Evolutionary conservation across 1,140 invertebrate species (phyloP).

Genomic region (Atta texana): DNA sequence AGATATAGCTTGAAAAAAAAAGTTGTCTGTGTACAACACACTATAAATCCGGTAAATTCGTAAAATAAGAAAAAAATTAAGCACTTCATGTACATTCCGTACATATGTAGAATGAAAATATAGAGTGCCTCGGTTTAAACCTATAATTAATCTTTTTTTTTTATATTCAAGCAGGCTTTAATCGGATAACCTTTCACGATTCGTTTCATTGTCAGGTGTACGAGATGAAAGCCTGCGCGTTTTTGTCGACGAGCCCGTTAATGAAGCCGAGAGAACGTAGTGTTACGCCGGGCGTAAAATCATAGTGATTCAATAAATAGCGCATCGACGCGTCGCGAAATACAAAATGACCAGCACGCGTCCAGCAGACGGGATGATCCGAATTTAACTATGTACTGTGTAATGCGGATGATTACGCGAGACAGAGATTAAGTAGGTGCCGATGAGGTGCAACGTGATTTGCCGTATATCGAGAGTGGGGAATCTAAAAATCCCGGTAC

Average conservation of each 20-base stretch:
- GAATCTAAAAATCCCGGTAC: constrained; percentile 49
- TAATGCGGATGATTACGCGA: constrained; percentile 29
- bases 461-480: not conserved
- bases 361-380: constrained; percentile 45
- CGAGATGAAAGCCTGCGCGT: constrained; percentile 1
- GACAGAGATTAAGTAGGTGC: constrained; percentile 59
- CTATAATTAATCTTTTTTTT: not conserved
- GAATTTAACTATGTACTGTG: constrained; percentile 31
- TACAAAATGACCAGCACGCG: constrained; percentile 24
- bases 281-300: not conserved
- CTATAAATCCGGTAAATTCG: not conserved
- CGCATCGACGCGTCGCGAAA: constrained; percentile 18
- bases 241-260: constrained; percentile 8
- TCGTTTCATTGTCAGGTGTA: not conserved
- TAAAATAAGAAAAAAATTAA: not conserved
- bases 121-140: not conserved
- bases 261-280: not conserved
- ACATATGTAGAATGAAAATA: not conserved
- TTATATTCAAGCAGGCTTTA: not conserved
- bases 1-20: not conserved
- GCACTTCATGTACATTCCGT: not conserved
- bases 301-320: constrained; percentile 11
- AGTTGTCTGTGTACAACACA: not conserved
- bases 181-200: not conserved
- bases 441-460: constrained; percentile 39